phyloP scores from a whole-genome alignment of 2,113 vertebrate species.

The Trichomycterus rosablanca region DNA sequence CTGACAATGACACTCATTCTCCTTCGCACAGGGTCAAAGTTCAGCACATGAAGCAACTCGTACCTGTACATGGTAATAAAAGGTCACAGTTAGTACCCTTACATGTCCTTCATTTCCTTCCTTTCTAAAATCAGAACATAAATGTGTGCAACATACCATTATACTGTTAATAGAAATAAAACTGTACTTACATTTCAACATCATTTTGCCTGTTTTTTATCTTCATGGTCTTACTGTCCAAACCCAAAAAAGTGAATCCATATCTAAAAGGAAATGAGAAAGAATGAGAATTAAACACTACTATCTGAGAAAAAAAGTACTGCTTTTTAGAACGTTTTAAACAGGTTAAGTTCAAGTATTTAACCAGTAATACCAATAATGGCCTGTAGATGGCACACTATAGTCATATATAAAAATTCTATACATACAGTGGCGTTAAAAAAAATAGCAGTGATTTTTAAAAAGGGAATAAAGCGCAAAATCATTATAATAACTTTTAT shows the following conservation, averaged over 20 bases:
- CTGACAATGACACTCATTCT: constrained; percentile 96
- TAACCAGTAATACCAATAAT: no score
- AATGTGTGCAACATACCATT: no score
- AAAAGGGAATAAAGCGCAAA: no score
- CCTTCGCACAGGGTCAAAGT: constrained; percentile 89
- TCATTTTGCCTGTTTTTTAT: constrained; percentile 83
- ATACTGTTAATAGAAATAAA: neutral
- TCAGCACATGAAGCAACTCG: constrained; percentile 86
- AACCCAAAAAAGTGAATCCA: constrained; percentile 92
- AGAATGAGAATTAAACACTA: neutral
- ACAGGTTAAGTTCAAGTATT: no score
- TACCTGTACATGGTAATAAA: constrained; percentile 67
- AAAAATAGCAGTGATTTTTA: no score
- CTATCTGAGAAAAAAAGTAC: neutral
- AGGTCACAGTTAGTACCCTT: neutral
- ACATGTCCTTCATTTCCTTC: neutral
- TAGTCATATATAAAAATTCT: no score
- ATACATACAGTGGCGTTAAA: no score
- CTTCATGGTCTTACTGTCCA: constrained; percentile 81
- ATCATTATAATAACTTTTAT: no score
- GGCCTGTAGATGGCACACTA: no score
- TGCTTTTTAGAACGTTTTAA: neutral
- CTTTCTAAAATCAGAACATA: neutral
- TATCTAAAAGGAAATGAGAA: constrained; percentile 75
- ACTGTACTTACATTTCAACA: constrained; percentile 81